A percentile compares a stretch with the other conserved stretches of the same genome.
These are phyloP conservation scores for Cantharis flavilabris DNA, from an alignment of 2,888 invertebrate genomes.

Conservation along the genomic window DNA sequence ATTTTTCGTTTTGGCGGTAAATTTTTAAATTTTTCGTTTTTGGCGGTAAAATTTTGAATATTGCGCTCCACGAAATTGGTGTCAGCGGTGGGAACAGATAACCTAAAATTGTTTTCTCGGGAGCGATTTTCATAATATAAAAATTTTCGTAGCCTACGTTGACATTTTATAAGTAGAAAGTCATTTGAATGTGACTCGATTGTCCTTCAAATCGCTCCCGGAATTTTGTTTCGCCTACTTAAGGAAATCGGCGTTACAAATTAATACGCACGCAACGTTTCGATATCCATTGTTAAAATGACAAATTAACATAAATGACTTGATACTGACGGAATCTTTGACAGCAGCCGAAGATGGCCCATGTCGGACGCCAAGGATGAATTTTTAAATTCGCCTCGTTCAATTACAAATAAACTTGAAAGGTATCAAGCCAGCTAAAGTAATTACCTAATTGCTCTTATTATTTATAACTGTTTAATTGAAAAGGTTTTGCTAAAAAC, in stretches of 20 bases:
- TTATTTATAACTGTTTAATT: not conserved
- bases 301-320: not conserved
- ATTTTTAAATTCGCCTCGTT: not conserved
- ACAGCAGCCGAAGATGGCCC: not conserved
- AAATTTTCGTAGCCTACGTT: not conserved
- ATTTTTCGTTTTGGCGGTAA: not conserved
- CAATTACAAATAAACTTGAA: not conserved
- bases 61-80: too few relatives aligned
- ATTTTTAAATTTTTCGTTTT: not conserved
- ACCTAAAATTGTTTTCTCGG: not conserved
- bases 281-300: not conserved
- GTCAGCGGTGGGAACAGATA: too few relatives aligned
- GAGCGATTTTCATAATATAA: not conserved
- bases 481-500: not conserved
- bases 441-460: not conserved
- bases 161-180: slow-evolving; percentile 1
- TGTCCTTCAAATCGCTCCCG: not conserved
- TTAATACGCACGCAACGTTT: not conserved
- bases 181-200: not conserved
- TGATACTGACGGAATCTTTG: not conserved
- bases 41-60: too few relatives aligned
- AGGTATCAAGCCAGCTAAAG: not conserved
- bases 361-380: not conserved
- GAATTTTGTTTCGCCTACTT: not conserved
- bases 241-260: not conserved